Evolutionary conservation across 2,888 invertebrate species (phyloP).

Genomic region (Priocnemis perturbator): DNA sequence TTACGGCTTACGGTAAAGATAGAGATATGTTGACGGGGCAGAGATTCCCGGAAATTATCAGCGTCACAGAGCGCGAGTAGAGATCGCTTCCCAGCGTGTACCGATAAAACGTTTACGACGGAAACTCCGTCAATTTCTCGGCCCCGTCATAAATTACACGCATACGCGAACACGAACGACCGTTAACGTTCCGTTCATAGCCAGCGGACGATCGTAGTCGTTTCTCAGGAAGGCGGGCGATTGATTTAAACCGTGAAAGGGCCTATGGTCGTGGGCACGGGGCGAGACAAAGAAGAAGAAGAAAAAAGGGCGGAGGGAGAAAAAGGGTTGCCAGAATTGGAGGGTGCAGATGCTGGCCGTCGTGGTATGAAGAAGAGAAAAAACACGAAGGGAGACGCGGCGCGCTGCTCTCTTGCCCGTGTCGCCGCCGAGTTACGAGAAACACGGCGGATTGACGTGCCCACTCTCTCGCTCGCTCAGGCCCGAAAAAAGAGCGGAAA

Average conservation of each 20-base stretch:
- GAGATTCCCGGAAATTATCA: background rate
- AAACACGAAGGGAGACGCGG: no score
- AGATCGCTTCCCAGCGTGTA: slow-evolving; percentile 2
- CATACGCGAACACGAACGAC: slow-evolving; percentile 37
- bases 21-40: background rate
- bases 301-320: slow-evolving; percentile 17
- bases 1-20: no score
- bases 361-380: slow-evolving; percentile 12
- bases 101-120: slow-evolving; percentile 5
- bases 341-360: background rate
- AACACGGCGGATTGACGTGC: slow-evolving; percentile 37
- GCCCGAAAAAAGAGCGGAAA: background rate
- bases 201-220: slow-evolving; percentile 40
- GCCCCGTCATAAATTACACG: slow-evolving; percentile 41
- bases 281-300: slow-evolving; percentile 29
- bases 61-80: background rate
- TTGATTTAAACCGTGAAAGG: slow-evolving; percentile 60
- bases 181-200: slow-evolving; percentile 24
- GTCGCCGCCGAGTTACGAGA: slow-evolving; percentile 31
- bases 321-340: slow-evolving; percentile 24
- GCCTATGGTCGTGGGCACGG: slow-evolving; percentile 21
- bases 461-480: no score
- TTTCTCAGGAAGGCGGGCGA: slow-evolving; percentile 49
- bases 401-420: slow-evolving; percentile 1
- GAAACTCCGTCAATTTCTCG: slow-evolving; percentile 4